Evolutionary conservation across 2,888 invertebrate genomes (phyloP), one percentile per base, ranked within the genome.

Genomic region (Odontomyia ornata): DNA sequence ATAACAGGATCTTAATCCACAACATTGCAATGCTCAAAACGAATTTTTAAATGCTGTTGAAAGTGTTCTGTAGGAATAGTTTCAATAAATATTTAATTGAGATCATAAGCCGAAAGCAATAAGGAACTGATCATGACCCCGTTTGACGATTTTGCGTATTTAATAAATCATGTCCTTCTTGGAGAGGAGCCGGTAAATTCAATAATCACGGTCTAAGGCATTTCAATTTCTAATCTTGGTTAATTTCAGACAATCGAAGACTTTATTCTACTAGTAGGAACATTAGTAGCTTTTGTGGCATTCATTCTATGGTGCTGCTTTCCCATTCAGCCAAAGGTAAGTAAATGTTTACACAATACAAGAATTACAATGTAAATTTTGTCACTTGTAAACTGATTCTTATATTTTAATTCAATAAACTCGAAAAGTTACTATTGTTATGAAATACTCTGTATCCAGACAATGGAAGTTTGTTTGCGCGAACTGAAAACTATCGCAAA

Each of bases 251-350:
- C 90, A 18, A 88, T 91, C 73, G 91, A 91, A 85, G 91, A 91
- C 83, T 89, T 90, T 80, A 90, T 91, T 79, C 83, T 91, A 71
- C 85, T 91, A 60, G 87, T 91, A 80, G 90, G 90, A 36, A 91
- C 91, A 36, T 82, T 90, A 80, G 90, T 91, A 77, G 91, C 91
- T 67, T 91, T 91, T 82, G 87, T 91, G 78, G 91, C 91, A 28
- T 91, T 91, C 82, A 88, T 91, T 77, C 84, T 91, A 30, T 91
- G 91, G 91, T 91, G 91, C 83, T 91, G 90, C 83, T 91, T 91
- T 83, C 91, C 91, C 76, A 87, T 89, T 80, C 88, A 88, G 79
- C 88, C 88, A 71, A 88, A 88, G 84, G 88, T 86, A 84, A 75
- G 79, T 77, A n/a, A n/a, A n/a, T n/a, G n/a, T 13, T n/a, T n/a